Percentiles rank a stretch among this genome's conserved stretches.
phyloP scores from a whole-genome alignment of 2,888 invertebrate species.

The Ennomos erosarius region DNA sequence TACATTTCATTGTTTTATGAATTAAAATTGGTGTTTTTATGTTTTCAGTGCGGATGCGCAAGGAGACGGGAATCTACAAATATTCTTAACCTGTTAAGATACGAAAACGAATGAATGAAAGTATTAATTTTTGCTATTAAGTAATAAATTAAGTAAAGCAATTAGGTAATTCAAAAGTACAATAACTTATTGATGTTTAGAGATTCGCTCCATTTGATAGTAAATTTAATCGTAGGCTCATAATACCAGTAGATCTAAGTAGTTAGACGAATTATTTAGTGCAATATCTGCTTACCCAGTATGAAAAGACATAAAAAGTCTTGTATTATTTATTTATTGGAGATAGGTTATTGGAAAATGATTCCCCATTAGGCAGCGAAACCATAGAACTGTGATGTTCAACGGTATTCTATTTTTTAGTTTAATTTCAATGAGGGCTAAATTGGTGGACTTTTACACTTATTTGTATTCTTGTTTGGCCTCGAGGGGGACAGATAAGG shows the following conservation, averaged over 20 bases:
- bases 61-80: slow-evolving; percentile 80
- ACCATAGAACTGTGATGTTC: slow-evolving; percentile 28
- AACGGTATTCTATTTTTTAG: slow-evolving; percentile 24
- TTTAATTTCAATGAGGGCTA: slow-evolving; percentile 16
- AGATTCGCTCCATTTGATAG: slow-evolving; percentile 30
- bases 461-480: too few relatives aligned
- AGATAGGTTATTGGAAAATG: slow-evolving; percentile 5
- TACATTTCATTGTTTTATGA: slow-evolving; percentile 5
- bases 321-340: slow-evolving; percentile 49
- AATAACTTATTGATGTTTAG: slow-evolving; percentile 32
- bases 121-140: slow-evolving; percentile 43
- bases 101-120: slow-evolving; percentile 35
- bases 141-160: slow-evolving; percentile 19
- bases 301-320: slow-evolving; percentile 36
- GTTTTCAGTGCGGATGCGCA: slow-evolving; percentile 81
- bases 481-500: too few relatives aligned
- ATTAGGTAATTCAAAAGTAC: slow-evolving; percentile 32
- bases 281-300: slow-evolving; percentile 52
- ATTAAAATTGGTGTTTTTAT: slow-evolving; percentile 37
- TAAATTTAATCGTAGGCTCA: slow-evolving; percentile 30
- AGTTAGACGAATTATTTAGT: slow-evolving; percentile 43
- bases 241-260: slow-evolving; percentile 36
- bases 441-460: slow-evolving; percentile 3
- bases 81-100: slow-evolving; percentile 62
- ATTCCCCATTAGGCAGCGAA: slow-evolving; percentile 10